These are phyloP conservation scores for Sclerurus mexicanus DNA, from an alignment of 2,113 vertebrate species.

Conservation along the genomic window DNA sequence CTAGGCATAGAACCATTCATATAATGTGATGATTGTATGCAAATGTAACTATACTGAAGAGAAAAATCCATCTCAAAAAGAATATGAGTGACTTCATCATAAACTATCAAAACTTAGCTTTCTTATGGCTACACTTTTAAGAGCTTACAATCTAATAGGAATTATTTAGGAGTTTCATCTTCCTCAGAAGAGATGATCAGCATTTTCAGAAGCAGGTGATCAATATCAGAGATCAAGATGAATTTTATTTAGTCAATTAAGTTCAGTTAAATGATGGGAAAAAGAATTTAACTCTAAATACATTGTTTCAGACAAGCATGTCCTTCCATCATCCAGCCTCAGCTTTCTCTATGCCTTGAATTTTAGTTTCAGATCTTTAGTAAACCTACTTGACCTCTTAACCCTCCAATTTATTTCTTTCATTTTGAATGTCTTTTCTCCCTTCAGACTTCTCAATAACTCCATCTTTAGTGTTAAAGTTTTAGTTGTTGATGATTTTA, in stretches of 20 bases:
- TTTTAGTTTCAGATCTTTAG: neutral
- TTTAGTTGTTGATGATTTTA: neutral
- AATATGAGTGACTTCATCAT: neutral
- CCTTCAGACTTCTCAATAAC: neutral
- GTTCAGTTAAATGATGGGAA: neutral
- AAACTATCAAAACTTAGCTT: neutral
- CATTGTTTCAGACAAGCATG: neutral
- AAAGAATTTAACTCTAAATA: neutral
- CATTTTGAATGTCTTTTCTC: neutral
- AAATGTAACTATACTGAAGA: neutral
- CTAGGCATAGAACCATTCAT: neutral
- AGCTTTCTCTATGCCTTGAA: neutral
- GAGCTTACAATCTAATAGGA: neutral
- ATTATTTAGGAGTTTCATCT: neutral
- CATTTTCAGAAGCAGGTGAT: neutral
- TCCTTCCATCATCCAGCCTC: neutral
- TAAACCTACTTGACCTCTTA: neutral
- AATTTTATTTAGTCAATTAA: neutral
- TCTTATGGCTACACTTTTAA: neutral
- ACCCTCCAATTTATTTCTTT: neutral
- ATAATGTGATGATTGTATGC: neutral
- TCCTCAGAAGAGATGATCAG: neutral
- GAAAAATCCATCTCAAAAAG: neutral
- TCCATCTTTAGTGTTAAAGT: fast-evolving
- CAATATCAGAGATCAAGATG: neutral